These are phyloP conservation scores for Porphyrio hochstetteri DNA, from an alignment of 2,113 vertebrate species.

Conservation along the genomic window DNA sequence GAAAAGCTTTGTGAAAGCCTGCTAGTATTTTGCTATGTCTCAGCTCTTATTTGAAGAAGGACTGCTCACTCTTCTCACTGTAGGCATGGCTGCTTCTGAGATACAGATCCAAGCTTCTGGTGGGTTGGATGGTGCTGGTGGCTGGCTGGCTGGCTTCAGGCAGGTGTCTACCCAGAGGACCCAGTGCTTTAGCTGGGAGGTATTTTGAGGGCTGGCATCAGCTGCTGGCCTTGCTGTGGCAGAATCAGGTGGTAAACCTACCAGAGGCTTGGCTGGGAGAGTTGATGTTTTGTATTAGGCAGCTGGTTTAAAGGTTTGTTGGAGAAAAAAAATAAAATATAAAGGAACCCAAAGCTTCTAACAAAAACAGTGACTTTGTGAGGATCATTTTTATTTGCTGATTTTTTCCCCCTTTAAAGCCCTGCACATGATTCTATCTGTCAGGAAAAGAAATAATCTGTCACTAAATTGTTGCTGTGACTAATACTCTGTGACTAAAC, in stretches of 20 bases:
- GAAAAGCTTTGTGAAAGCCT: neutral
- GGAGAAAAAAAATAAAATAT: neutral
- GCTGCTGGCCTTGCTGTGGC: neutral
- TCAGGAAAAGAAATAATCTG: constrained; percentile 38
- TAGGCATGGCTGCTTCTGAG: neutral
- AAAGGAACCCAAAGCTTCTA: neutral
- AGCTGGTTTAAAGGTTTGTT: neutral
- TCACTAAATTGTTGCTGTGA: constrained; percentile 30
- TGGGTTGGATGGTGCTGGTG: neutral
- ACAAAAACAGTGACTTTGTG: neutral
- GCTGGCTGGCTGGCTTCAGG: neutral
- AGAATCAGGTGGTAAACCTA: neutral
- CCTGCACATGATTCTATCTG: neutral
- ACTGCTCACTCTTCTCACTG: neutral
- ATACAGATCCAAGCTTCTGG: neutral
- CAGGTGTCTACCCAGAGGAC: neutral
- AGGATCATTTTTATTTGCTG: neutral
- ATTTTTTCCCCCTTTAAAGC: neutral
- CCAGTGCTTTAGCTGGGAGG: neutral
- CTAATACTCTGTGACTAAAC: constrained; percentile 47
- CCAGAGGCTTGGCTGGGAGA: neutral
- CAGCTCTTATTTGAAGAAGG: neutral
- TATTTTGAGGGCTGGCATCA: neutral
- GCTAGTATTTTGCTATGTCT: neutral
- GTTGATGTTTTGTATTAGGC: neutral